Evolutionary conservation across 2,113 vertebrate species (phyloP).

Genomic region (Cyphomyrus discorhynchus): DNA sequence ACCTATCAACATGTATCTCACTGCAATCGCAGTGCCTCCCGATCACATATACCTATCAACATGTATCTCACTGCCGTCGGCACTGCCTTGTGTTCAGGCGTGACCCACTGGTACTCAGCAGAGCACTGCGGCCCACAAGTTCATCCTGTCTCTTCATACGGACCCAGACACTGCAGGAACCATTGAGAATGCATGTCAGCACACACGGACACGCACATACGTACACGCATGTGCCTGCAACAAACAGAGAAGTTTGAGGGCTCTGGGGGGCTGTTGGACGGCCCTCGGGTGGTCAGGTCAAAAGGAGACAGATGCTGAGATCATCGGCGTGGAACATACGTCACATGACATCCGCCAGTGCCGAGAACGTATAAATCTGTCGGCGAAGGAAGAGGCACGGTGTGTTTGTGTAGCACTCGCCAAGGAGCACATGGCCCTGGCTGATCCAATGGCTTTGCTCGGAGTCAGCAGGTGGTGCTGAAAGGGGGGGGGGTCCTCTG

Average conservation of each 20-base stretch:
- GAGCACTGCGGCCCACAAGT: not conserved
- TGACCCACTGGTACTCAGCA: not conserved
- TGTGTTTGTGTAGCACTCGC: not conserved
- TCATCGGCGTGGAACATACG: not conserved
- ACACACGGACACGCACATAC: not conserved
- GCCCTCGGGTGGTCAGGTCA: not conserved
- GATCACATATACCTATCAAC: too few relatives aligned
- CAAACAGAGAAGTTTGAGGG: not conserved
- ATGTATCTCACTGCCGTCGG: not conserved
- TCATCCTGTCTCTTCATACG: not conserved
- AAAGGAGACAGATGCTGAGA: not conserved
- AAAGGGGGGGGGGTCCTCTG: not conserved
- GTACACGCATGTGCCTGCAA: not conserved
- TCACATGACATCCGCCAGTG: not conserved
- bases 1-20: not conserved
- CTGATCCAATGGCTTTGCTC: not conserved
- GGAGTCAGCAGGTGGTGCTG: not conserved
- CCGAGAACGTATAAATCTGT: constrained; percentile 1
- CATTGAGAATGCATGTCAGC: not conserved
- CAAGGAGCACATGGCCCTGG: not conserved
- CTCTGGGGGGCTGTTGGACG: not conserved
- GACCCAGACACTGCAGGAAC: not conserved
- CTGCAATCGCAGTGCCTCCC: not conserved
- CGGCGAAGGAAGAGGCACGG: not conserved
- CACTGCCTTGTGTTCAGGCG: not conserved